phyloP scores from a whole-genome alignment of 2,888 invertebrate genomes.

The Tetragonula carbonaria region DNA sequence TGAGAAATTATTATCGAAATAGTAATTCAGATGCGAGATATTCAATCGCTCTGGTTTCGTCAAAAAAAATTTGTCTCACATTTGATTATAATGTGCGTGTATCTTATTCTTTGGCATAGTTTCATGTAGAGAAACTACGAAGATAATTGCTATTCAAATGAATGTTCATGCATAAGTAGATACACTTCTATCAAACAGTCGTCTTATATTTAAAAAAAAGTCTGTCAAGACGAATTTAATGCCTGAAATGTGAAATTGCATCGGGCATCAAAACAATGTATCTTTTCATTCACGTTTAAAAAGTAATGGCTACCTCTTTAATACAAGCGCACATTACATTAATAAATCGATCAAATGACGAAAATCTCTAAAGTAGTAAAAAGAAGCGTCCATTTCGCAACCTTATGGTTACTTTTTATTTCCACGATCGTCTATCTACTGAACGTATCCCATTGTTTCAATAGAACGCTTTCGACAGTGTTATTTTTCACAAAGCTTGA shows the following conservation, averaged over 20 bases:
- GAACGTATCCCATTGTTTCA: conserved; percentile 65
- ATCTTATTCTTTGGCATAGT: background rate
- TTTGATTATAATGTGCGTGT: background rate
- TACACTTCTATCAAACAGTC: background rate
- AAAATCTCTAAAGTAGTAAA: conserved; percentile 45
- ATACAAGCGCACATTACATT: background rate
- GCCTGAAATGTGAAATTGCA: background rate
- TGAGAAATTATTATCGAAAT: background rate
- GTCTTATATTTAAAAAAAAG: background rate
- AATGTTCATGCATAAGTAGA: background rate
- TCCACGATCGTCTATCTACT: conserved; percentile 20
- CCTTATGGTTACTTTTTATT: conserved; percentile 53
- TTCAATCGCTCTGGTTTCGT: too few relatives aligned
- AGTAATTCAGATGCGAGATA: background rate
- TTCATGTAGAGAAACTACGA: background rate
- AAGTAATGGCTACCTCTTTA: background rate
- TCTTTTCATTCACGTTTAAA: background rate
- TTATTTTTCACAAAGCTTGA: conserved; percentile 72
- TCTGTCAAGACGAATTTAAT: background rate
- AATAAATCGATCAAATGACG: conserved; percentile 26
- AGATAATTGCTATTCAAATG: background rate
- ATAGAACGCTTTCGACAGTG: conserved; percentile 69
- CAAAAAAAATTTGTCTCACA: background rate
- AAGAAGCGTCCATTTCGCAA: conserved; percentile 44
- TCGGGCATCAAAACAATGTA: background rate